Conservation (phyloP, 2,797 vertebrate species). For the Anomalospiza imberbis region DNA sequence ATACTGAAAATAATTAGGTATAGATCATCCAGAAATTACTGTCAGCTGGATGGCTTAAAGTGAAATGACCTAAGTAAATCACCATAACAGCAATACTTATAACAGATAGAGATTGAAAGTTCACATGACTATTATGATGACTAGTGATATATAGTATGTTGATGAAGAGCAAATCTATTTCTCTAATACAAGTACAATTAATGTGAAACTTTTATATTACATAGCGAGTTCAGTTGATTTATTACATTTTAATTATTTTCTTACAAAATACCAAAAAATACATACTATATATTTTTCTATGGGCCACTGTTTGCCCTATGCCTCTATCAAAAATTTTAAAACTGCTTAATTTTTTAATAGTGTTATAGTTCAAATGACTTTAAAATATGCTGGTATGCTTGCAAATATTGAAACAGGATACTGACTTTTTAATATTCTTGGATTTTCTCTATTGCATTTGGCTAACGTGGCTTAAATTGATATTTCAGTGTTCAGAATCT, state of each 20-base stretch:
- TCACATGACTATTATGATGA: neutral
- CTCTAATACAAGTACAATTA: neutral
- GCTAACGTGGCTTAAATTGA: neutral
- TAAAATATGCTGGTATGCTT: neutral
- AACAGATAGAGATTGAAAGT: neutral
- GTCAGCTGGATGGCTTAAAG: neutral
- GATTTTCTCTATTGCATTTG: neutral
- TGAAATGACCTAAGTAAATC: neutral
- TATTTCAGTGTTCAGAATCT: neutral
- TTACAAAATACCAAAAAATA: neutral
- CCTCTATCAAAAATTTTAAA: neutral
- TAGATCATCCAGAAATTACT: neutral
- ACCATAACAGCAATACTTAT: neutral
- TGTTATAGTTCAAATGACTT: neutral
- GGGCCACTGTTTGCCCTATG: neutral
- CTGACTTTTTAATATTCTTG: neutral
- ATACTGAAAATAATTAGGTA: neutral
- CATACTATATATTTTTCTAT: neutral
- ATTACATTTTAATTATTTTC: neutral
- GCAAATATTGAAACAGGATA: neutral
- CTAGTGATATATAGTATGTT: neutral
- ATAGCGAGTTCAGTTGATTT: neutral
- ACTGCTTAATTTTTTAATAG: neutral
- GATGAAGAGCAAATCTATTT: neutral
- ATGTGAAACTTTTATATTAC: neutral